Evolutionary conservation across 2,888 invertebrate species (phyloP).

Genomic region (Pachliopta kotzebuea): DNA sequence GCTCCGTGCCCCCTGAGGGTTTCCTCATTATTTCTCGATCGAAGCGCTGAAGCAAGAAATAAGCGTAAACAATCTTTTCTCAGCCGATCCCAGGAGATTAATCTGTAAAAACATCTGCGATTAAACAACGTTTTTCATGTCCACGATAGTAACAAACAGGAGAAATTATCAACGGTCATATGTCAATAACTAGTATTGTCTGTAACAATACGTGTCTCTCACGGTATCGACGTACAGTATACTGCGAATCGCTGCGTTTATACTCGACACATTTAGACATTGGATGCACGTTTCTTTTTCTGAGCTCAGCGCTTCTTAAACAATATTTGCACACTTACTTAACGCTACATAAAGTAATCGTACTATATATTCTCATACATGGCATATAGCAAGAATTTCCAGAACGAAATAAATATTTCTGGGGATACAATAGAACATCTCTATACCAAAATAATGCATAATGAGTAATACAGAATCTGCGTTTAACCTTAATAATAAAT

Average conservation of each 20-base stretch:
- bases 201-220: not conserved
- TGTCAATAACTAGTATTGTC: not conserved
- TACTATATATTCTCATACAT: not conserved
- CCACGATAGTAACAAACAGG: not conserved
- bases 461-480: not conserved
- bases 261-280: not conserved
- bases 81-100: constrained; percentile 24
- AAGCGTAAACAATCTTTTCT: constrained; percentile 40
- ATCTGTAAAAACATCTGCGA: constrained; percentile 22
- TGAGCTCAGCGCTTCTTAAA: not conserved
- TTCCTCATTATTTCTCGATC: constrained; percentile 46
- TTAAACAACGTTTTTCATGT: constrained; percentile 10
- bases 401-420: not conserved
- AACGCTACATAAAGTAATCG: not conserved
- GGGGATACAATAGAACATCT: not conserved
- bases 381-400: not conserved
- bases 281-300: not conserved
- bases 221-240: not conserved
- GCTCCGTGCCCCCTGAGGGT: constrained; percentile 40
- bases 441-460: not conserved
- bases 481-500: not conserved
- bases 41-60: constrained; percentile 46
- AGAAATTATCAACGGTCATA: not conserved
- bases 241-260: not conserved
- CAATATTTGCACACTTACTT: not conserved